Percentiles rank a stretch among this genome's conserved stretches.
Evolutionary conservation across 2,888 invertebrate species (phyloP).

Genomic region (Hirtodrosophila cameraria): DNA sequence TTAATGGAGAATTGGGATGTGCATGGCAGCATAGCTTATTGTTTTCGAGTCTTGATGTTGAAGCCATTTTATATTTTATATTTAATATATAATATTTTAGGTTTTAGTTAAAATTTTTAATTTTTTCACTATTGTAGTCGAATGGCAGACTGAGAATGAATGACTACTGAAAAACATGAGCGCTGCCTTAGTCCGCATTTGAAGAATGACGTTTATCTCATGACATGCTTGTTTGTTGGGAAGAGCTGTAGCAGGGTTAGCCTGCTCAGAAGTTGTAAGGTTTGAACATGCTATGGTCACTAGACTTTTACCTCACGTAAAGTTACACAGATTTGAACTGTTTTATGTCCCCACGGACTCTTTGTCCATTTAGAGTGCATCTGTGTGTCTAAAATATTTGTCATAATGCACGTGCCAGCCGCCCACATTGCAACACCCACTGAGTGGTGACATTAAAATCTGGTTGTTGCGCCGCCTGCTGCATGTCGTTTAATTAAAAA

Average conservation of each 20-base stretch:
- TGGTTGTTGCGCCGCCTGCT: conserved; percentile 45
- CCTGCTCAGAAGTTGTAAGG: too few species aligned
- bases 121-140: neutral
- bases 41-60: conserved; percentile 83
- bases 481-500: conserved; percentile 77
- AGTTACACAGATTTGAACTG: neutral
- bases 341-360: conserved; percentile 29
- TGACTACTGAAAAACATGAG: too few species aligned
- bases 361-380: conserved; percentile 34
- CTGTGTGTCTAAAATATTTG: conserved; percentile 71
- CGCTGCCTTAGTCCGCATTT: too few species aligned
- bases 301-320: too few species aligned
- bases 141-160: conserved; percentile 14
- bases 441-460: conserved; percentile 67
- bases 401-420: conserved; percentile 71
- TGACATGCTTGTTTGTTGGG: too few species aligned
- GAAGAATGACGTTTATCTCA: too few species aligned
- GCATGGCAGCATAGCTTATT: conserved; percentile 95
- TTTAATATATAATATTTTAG: neutral
- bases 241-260: too few species aligned
- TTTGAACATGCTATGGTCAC: too few species aligned
- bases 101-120: neutral
- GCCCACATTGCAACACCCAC: conserved; percentile 63
- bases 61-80: conserved; percentile 58
- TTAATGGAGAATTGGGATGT: conserved; percentile 97